Evolutionary conservation across 2,888 invertebrate species (phyloP).

Genomic region (Arctia plantaginis): DNA sequence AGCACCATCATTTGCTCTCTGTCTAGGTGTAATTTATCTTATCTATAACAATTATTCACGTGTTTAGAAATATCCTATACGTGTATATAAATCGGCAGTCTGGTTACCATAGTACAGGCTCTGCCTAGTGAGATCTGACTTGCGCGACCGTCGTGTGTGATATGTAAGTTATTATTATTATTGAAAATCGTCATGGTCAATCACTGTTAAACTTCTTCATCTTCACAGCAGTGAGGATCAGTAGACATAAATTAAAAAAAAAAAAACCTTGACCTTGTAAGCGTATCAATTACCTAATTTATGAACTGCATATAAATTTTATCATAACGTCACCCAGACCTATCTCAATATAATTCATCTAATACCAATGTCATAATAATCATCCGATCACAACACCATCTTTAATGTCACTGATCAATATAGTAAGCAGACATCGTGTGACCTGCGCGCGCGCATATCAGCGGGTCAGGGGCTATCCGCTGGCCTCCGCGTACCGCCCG

Average conservation of each 20-base stretch:
- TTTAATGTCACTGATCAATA: neutral
- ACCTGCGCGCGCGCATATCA: slow-evolving; percentile 36
- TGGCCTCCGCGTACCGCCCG: slow-evolving; percentile 47
- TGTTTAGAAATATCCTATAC: no score
- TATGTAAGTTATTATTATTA: neutral
- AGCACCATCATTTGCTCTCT: no score
- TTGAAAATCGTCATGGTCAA: neutral
- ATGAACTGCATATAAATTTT: neutral
- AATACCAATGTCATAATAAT: neutral
- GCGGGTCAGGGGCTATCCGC: slow-evolving; percentile 45
- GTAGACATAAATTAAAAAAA: neutral
- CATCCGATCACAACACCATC: neutral
- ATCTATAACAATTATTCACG: no score
- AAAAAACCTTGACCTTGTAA: neutral
- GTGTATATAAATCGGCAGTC: no score
- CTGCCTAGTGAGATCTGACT: no score
- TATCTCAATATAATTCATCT: slow-evolving; percentile 3
- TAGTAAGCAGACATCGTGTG: slow-evolving; percentile 25
- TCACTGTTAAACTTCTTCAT: neutral
- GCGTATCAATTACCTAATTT: neutral
- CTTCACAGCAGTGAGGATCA: neutral
- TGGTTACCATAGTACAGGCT: no score
- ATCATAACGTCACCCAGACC: neutral
- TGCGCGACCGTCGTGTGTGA: no score
- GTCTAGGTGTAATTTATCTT: no score